phyloP scores from a whole-genome alignment of 2,888 invertebrate genomes.

The Drosophila aldrichi region DNA sequence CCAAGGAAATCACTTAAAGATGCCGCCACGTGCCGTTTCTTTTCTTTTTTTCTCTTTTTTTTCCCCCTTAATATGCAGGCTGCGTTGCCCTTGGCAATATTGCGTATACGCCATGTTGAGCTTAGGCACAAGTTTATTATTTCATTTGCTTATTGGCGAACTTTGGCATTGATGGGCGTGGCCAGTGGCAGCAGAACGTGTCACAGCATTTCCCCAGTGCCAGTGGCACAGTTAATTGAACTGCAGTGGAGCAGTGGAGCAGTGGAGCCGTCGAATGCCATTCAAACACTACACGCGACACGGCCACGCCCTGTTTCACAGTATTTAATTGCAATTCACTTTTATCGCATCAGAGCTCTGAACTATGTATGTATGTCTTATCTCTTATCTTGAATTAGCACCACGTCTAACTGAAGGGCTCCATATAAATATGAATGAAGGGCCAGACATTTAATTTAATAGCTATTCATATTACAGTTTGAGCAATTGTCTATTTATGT shows the following conservation, averaged over 20 bases:
- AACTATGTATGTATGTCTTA: background rate
- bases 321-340: slow-evolving; percentile 38
- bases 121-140: slow-evolving; percentile 42
- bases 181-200: slow-evolving; percentile 26
- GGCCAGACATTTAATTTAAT: background rate
- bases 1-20: slow-evolving; percentile 43
- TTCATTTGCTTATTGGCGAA: slow-evolving; percentile 50
- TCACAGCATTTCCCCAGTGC: slow-evolving; percentile 26
- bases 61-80: slow-evolving; percentile 1
- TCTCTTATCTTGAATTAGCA: slow-evolving; percentile 2
- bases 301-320: slow-evolving; percentile 19
- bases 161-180: slow-evolving; percentile 40
- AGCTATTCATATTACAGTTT: background rate
- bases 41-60: too few relatives aligned
- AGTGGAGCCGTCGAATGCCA: background rate
- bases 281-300: slow-evolving; percentile 4
- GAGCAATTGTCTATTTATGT: background rate
- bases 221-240: slow-evolving; percentile 41
- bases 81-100: slow-evolving; percentile 31
- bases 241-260: slow-evolving; percentile 20
- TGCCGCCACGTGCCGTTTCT: slow-evolving; percentile 40
- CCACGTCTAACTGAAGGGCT: background rate
- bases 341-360: slow-evolving; percentile 7
- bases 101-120: slow-evolving; percentile 50
- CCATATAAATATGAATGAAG: background rate